Base-by-base conservation (phyloP, 2,888 invertebrate genomes). In the Perizoma affinitatum region DNA sequence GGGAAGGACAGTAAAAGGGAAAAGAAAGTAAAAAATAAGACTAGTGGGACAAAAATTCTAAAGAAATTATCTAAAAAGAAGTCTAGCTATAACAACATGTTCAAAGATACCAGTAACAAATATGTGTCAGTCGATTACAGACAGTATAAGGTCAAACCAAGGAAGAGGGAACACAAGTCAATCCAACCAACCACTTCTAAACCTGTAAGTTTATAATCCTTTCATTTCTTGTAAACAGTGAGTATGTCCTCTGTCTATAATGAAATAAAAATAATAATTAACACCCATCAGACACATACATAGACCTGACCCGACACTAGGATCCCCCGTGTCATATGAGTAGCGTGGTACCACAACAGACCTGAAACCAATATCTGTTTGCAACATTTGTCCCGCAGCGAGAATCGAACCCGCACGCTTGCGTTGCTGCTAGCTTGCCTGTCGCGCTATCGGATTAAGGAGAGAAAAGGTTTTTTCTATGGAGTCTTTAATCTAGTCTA, bases 171-270 rank as follows among this genome's bases (percentile, higher is more conserved):
- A 44, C 66, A 66, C 51, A 68, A 70, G 36, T 65, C 62, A 43
- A 52, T 78, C 36, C 73, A 73, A 11, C 66, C 73, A 5, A 71
- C 64, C 36, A 61, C 74, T 52, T 70, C 84, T 0, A 84, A 84
- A 66, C 87, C 88, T 51, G 88, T 82, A 68, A 80, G 80, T 60
- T 65, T 6, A 38, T 8, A 49, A 7, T 40, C 38, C 38, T 7
- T 38, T 38, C 8, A 44, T n/a, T 47, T 34, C 45, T 47, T 53
- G 47, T 34, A n/a, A n/a, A 47, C 9, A 44, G 11, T 49, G n/a
- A 10, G 52, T 11, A 38, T 11, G 41, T 36, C 60, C 55, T 79
- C 22, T 22, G 22, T 22, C 3, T 22, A 22, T 22, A 22, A 22
- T 3, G 22, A 22, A 22, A 22, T 22, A 22, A 22, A 22, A 22